Evolutionary conservation across 2,888 invertebrate genomes (phyloP), one percentile per base, ranked within the genome.

Genomic region (Eurois occulta): DNA sequence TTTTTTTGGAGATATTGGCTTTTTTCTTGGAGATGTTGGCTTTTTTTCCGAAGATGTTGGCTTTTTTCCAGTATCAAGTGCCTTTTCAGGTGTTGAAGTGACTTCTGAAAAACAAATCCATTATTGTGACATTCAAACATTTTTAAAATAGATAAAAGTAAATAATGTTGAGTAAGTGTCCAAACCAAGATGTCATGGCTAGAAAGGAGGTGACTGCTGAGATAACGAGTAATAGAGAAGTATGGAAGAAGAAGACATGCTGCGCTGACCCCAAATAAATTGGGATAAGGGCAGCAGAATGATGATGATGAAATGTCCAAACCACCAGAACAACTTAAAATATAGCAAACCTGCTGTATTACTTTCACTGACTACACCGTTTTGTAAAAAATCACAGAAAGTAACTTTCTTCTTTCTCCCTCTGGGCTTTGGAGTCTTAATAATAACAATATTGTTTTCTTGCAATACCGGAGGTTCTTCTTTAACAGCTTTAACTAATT

Each of bases 401-500:
- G 38, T 55, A 5, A 21, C 35, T 28, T 77, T 85, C 5, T 41
- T 81, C 18, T 60, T 46, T 32, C 78, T 65, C 1, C 60, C 72
- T 55, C 18, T 84, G 0, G 7, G 0, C 2, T 62, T 79, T 41
- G 62, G 38, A 16, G 16, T 10, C 0, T 62, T 24, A 46, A 64
- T 55, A 21, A 62, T 16, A 60, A 67, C 80, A 2, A 58, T 2
- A 81, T 60, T 60, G 41, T 69, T 60, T 8, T 18, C 24, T 70
- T 75, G 21, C 16, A 83, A 48, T 18, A 6, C 35, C 28, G 62
- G 68, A 7, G 64, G 60, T 64, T 84, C 77, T 28, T 28, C 28
- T n/a, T 41, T 24, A 10, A 48, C 24, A 48, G 60, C 46, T 74
- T 80, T 85, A 13, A 78, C 66, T 24, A 92, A 84, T 64, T 92